phyloP scores from a whole-genome alignment of 1,140 invertebrate genomes.

The Plectrocnemia conspersa region DNA sequence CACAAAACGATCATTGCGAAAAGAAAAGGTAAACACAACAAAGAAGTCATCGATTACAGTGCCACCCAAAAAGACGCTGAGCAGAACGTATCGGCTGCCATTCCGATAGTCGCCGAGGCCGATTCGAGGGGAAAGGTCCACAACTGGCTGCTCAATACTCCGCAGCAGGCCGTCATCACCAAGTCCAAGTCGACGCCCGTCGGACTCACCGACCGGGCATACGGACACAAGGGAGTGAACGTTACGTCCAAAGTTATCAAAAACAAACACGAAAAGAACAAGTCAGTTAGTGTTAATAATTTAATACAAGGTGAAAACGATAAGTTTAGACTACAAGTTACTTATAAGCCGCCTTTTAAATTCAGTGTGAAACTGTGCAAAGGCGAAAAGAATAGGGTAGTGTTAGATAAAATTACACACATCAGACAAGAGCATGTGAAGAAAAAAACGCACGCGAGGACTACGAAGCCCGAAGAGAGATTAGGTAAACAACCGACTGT shows the following conservation, averaged over 20 bases:
- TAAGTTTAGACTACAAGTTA: conserved; percentile 71
- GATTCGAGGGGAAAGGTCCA: conserved; percentile 78
- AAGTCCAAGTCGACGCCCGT: conserved; percentile 71
- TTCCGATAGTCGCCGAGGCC: conserved; percentile 42
- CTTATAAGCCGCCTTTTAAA: conserved; percentile 80
- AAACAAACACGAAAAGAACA: conserved; percentile 38
- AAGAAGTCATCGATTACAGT: conserved; percentile 77
- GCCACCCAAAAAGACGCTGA: conserved; percentile 55
- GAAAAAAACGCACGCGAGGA: conserved; percentile 36
- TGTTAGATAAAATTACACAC: conserved; percentile 49
- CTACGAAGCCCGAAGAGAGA: conserved; percentile 21
- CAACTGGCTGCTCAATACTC: conserved; percentile 76
- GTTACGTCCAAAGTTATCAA: conserved; percentile 30
- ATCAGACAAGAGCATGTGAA: conserved; percentile 46
- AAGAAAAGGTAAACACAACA: conserved; percentile 43
- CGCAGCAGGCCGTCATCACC: conserved; percentile 49
- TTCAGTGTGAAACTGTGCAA: conserved; percentile 76
- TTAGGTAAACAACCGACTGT: conserved; percentile 35
- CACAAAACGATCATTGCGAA: conserved; percentile 33
- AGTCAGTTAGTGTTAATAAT: conserved; percentile 50
- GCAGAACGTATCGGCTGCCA: conserved; percentile 39
- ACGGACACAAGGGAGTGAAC: conserved; percentile 40
- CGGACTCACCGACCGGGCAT: conserved; percentile 52
- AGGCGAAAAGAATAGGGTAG: conserved; percentile 52
- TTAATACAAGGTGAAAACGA: conserved; percentile 55